Evolutionary conservation across 2,888 invertebrate genomes (phyloP), one percentile per base, ranked within the genome.

Genomic region (Blera fallax): DNA sequence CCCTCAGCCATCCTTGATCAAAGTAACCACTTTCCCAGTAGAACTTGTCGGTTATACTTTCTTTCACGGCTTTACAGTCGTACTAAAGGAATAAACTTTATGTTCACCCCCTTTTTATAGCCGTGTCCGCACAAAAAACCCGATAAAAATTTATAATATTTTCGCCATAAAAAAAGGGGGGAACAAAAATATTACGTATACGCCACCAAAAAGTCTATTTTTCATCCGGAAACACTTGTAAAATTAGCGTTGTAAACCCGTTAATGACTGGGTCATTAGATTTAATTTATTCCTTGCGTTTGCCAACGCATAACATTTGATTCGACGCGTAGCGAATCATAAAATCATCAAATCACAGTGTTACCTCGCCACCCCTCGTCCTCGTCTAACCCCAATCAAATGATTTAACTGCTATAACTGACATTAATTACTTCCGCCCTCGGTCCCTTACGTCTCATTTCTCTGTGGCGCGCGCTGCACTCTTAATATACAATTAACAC

Each of bases 401-500:
- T 56, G 52, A 52, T 81, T 74, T 69, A 69, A 74, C 54, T 58
- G 54, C 10, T 24, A 45, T 32, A 74, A 80, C 65, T 52, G 65
- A 54, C 60, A 56, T 74, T 80, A 81, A 81, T 60, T 62, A 58
- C 67, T 72, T 77, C 58, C 77, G 52, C 43, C 54, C 24, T 18
- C 27, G 40, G 5, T 11, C 40, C 14, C 40, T 40, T 4, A 14
- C 34, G n/a, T n/a, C n/a, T n/a, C n/a, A n/a, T 65, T 18, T 40
- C 14, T 27, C 24, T 37, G 10, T 27, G 29, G 24, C 2, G 43
- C 8, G 34, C 8, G 16, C 43, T 83, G 83, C 67, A 73, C 72
- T 73, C 50, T n/a, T 43, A 76, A 62, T 81, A 62, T 58, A 72
- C 67, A 73, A 78, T 83, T 73, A 83, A 78, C 82, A 83, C 73